Percentiles rank a stretch among this genome's conserved stretches.
Conservation (phyloP, 1,140 invertebrate species). For the Muscidifurax raptorellus region DNA sequence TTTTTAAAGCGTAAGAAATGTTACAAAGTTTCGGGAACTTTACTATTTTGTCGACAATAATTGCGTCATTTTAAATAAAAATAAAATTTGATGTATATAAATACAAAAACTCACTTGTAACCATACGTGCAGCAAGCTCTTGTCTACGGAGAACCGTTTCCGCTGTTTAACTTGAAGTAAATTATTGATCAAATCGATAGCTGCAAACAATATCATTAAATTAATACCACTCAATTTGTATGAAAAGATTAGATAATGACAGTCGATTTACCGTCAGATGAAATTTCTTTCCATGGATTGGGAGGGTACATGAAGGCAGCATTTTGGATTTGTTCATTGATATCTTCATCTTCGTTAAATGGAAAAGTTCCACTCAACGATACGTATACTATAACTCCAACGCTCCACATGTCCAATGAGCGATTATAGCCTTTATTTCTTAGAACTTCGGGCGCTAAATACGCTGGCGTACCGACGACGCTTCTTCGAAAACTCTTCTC, state of each 20-base stretch:
- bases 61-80: not conserved
- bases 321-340: constrained; percentile 99
- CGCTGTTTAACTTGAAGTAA: constrained; percentile 98
- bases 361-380: constrained; percentile 98
- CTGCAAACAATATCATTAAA: constrained; percentile 78
- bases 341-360: constrained; percentile 99
- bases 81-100: not conserved
- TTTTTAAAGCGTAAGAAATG: not conserved
- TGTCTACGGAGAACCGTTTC: constrained; percentile 97
- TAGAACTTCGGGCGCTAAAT: constrained; percentile 98
- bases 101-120: constrained; percentile 81
- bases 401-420: constrained; percentile 99
- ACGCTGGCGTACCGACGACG: constrained; percentile 98
- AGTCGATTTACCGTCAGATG: constrained; percentile 87
- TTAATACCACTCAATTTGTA: constrained; percentile 18
- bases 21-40: not conserved
- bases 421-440: constrained; percentile 99
- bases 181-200: constrained; percentile 98
- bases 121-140: constrained; percentile 96
- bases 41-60: not conserved
- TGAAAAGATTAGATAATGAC: constrained; percentile 23
- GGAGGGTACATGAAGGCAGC: constrained; percentile 99
- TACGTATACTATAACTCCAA: constrained; percentile 98
- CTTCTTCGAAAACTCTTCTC: constrained; percentile 98
- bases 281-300: constrained; percentile 98